phyloP scores from a whole-genome alignment of 2,888 invertebrate genomes.

The Drosophila yooni region DNA sequence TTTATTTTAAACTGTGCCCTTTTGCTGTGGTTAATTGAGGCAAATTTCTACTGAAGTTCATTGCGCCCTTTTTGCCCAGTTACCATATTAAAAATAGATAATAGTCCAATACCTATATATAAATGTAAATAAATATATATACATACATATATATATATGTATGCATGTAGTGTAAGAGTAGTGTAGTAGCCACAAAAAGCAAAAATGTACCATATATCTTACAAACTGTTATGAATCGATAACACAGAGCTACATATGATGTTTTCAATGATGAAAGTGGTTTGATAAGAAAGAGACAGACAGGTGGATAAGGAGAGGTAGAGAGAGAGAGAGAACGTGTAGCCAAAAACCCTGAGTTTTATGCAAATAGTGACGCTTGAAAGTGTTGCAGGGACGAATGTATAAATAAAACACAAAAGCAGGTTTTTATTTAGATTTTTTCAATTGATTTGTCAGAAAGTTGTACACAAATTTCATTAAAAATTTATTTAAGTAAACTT shows the following conservation, averaged over 20 bases:
- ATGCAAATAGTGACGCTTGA: conserved; percentile 63
- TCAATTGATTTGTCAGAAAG: conserved; percentile 71
- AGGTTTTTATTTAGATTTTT: conserved; percentile 43
- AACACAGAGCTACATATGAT: conserved; percentile 7
- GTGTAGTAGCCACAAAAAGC: conserved; percentile 18
- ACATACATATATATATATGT: background rate
- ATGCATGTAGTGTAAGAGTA: background rate
- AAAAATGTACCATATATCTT: conserved; percentile 37
- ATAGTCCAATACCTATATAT: conserved; percentile 23
- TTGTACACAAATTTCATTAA: conserved; percentile 73
- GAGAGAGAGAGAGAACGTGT: conserved; percentile 13
- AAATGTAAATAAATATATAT: background rate
- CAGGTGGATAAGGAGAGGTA: conserved; percentile 1
- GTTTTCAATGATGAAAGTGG: conserved; percentile 32
- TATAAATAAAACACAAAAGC: conserved; percentile 69
- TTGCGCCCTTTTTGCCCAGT: conserved; percentile 22
- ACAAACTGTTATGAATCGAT: conserved; percentile 11
- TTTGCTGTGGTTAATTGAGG: conserved; percentile 57
- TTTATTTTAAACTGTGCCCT: conserved; percentile 46
- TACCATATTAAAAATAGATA: conserved; percentile 65
- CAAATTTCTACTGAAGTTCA: conserved; percentile 37
- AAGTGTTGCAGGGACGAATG: conserved; percentile 44
- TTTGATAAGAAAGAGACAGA: background rate
- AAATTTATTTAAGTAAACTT: conserved; percentile 78
- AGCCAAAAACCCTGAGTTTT: conserved; percentile 31